Evolutionary conservation across 2,113 vertebrate species (phyloP), one percentile per base, ranked within the genome.

Genomic region (Pterophyllum scalare): DNA sequence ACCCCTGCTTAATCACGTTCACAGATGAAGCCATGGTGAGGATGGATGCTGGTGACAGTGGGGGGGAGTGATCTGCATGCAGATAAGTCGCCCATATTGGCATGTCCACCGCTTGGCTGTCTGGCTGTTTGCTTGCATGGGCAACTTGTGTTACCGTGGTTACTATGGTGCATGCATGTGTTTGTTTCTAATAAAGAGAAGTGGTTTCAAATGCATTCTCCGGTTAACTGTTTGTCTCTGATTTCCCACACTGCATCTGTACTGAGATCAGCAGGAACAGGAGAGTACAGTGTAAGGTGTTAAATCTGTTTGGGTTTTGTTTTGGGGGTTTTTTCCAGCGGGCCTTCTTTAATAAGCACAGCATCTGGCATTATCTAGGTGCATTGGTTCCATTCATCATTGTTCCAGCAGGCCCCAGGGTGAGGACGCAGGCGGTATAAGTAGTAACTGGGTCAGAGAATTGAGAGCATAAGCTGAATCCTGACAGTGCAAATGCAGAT

Each of bases 401-500:
- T 67, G 77, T 24, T 15, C 31, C 52, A 56, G 79, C 56, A 0
- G 61, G 40, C 74, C 80, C 72, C 64, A 19, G 75, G 72, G 81
- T 85, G 74, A 79, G 79, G 74, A 85, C 31, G 52, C 84, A 80
- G 76, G 78, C 40, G 28, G 65, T 74, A 90, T 43, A 89, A 87
- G 87, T 91, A 91, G 88, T 38, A 91, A 93, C 83, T 92, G 91
- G 91, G 91, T 91, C 92, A 91, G 57, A 88, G 72, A 89, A 89
- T 61, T 67, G 82, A 84, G 85, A 92, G 56, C 62, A 26, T 8
- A 65, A 81, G 86, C 83, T 84, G n/a, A 80, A 88, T 83, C 72
- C 89, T 85, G 82, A 82, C 81, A 74, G 61, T 64, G 72, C 78
- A 79, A 61, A 65, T 77, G 83, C 58, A 79, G 58, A 22, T 86